These are phyloP conservation scores for Conchocele bisecta DNA, from an alignment of 2,888 invertebrate species.

Conservation along the genomic window DNA sequence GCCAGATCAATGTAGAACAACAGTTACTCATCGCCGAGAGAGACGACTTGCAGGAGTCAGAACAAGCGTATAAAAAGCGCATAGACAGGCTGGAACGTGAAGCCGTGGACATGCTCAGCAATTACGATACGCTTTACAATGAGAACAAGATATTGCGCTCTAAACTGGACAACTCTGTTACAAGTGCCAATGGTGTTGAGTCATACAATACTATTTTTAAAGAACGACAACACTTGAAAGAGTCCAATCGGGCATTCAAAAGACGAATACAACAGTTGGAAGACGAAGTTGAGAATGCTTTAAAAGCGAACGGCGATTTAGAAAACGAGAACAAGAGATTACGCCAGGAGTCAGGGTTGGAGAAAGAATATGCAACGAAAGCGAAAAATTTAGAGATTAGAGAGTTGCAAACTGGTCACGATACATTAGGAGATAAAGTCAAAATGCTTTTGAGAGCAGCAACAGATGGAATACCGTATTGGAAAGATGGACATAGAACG, in stretches of 20 bases:
- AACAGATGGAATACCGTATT: constrained; percentile 52
- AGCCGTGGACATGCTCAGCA: constrained; percentile 44
- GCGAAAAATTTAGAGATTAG: constrained; percentile 49
- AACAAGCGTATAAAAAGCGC: constrained; percentile 39
- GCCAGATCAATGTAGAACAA: constrained; percentile 47
- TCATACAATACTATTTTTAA: constrained; percentile 50
- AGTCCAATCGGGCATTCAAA: constrained; percentile 52
- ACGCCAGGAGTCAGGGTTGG: constrained; percentile 50
- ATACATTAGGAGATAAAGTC: constrained; percentile 37
- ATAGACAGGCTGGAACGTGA: constrained; percentile 47
- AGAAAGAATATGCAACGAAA: constrained; percentile 45
- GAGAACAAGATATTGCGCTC: constrained; percentile 50
- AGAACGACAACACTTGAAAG: constrained; percentile 49
- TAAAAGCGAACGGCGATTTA: constrained; percentile 41
- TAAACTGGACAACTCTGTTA: constrained; percentile 46
- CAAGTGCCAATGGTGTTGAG: constrained; percentile 45
- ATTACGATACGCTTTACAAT: constrained; percentile 54
- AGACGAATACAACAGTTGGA: constrained; percentile 47
- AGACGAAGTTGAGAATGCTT: constrained; percentile 36
- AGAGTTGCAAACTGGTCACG: constrained; percentile 41
- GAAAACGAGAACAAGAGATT: constrained; percentile 43
- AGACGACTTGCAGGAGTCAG: constrained; percentile 50
- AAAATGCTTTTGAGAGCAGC: constrained; percentile 51
- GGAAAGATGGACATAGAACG: constrained; percentile 47
- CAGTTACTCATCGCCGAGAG: constrained; percentile 46